Evolutionary conservation across 30 jellyfish, hydroid and myxozoan species (phyloP), one percentile per base, ranked within the genome.

Genomic region (Aurelia sp.): DNA sequence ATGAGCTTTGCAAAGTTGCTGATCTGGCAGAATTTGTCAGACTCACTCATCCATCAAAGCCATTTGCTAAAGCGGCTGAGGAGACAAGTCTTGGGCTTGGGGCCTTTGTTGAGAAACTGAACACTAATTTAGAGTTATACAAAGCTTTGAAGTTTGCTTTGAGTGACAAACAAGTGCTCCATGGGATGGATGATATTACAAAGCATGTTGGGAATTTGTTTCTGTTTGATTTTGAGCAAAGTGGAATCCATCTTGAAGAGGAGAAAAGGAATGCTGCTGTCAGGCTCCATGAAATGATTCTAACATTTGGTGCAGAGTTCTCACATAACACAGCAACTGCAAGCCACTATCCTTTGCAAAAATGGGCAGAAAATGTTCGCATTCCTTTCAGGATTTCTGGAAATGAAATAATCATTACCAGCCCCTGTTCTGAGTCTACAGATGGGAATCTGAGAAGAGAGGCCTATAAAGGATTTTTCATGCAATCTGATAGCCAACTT

Each of bases 1-100:
- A 94, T 74, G 97, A 90, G 84, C 87, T 94, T 12, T 94, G 99
- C 90, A 90, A 90, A 67, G 98, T 94, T 22, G 99, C 99, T 21
- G 99, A 94, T 58, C 87, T 89, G 30, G 99, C 99, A 3, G 99
- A 94, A 74, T 94, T 89, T 76, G 88, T 87, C 5, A 51, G 97
- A 38, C 89, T 89, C 12, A 80, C 97, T 0, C 99, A 94, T 72
- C 99, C 99, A 44, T 87, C 88, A 22, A 62, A 78, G 70, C 40
- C 13, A 1, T 89, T 38, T 75, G 93, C 91, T 8, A 80, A 77
- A 33, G 99, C 99, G 35, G 99, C 99, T 18, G 97, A 90, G 74
- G 63, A 78, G 53, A 75, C 99, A 9, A 80, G 97, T 52, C 81
- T 94, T 47, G 97, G 88, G 47, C 68, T 94, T 10, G 97, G 99